Evolutionary conservation across 2,113 vertebrate genomes (phyloP), one percentile per base, ranked within the genome.

Genomic region (Brachypodius melanocephalos): DNA sequence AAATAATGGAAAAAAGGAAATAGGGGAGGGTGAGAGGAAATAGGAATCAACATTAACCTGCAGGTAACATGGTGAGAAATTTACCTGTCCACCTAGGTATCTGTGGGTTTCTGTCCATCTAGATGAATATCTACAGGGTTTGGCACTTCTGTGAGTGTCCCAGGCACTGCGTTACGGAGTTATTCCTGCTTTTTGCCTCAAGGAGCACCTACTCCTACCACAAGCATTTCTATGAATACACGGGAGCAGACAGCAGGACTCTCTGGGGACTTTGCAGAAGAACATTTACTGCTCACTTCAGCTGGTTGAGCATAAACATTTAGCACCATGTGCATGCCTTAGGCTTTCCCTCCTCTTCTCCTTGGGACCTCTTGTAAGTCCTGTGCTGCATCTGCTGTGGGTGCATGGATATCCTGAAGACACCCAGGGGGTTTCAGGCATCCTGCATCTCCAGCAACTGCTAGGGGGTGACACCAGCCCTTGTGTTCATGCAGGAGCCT

Each of bases 401-500:
- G 46, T 2, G 1, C 5, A 4, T 6, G 21, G 51, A 25, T 48
- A 46, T 46, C 19, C 32, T 69, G 19, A 82, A 74, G 51, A 71
- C 24, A 48, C 5, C 4, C 0, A 0, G 18, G 5, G 10, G 25
- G 21, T 45, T 12, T 85, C 54, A 77, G 29, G 26, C 74, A 77
- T 25, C 19, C 25, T 40, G 21, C 48, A 85, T 36, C 21, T 72
- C 63, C 63, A 72, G 38, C 0, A 0, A 54, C 58, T 36, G 38
- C 43, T 42, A 12, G 34, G 46, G 75, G 43, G 14, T 66, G 48
- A 72, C 52, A 52, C 17, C 28, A 25, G 42, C 46, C 46, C 42
- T 26, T 0, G 2, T 32, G 57, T 3, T 66, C 17, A 3, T 25
- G 31, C 7, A 71, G 18, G 9, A 28, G 2, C 17, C 25, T 55